A percentile compares a stretch with the other conserved stretches of the same genome.
Conservation (phyloP, 1,140 invertebrate genomes). For the Brachystomella parvula region DNA sequence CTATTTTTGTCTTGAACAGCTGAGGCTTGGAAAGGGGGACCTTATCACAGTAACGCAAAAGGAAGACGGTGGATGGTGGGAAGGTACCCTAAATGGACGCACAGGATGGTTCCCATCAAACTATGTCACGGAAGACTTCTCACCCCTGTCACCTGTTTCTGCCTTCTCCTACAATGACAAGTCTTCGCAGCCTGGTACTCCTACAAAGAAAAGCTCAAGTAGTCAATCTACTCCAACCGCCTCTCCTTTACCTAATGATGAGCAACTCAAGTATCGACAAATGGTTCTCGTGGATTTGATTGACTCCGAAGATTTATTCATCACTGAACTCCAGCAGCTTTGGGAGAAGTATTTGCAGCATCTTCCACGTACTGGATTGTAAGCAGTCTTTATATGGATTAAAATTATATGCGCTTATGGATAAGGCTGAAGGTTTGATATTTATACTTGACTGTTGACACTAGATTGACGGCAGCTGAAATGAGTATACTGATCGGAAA, state of each 20-base stretch:
- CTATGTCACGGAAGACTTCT: constrained; percentile 71
- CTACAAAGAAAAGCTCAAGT: constrained; percentile 1
- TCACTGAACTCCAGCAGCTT: constrained; percentile 75
- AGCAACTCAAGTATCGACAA: constrained; percentile 60
- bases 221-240: not conserved
- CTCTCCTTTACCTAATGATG: constrained; percentile 46
- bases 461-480: constrained; percentile 72
- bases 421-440: constrained; percentile 4
- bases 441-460: constrained; percentile 2
- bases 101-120: constrained; percentile 98
- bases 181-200: constrained; percentile 5
- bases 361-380: constrained; percentile 75
- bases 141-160: not conserved
- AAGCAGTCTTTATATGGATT: constrained; percentile 45
- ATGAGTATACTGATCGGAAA: constrained; percentile 79
- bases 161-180: not conserved
- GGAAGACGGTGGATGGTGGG: constrained; percentile 94
- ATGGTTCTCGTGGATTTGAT: constrained; percentile 87
- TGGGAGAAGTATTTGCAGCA: constrained; percentile 75
- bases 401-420: constrained; percentile 34
- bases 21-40: constrained; percentile 93
- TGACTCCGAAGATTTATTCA: constrained; percentile 82
- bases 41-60: constrained; percentile 88
- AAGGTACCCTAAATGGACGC: constrained; percentile 81
- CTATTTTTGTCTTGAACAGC: constrained; percentile 49